A percentile compares a stretch with the other conserved stretches of the same genome.
Evolutionary conservation across 2,888 invertebrate genomes (phyloP).

Genomic region (Mycalesis mineus): DNA sequence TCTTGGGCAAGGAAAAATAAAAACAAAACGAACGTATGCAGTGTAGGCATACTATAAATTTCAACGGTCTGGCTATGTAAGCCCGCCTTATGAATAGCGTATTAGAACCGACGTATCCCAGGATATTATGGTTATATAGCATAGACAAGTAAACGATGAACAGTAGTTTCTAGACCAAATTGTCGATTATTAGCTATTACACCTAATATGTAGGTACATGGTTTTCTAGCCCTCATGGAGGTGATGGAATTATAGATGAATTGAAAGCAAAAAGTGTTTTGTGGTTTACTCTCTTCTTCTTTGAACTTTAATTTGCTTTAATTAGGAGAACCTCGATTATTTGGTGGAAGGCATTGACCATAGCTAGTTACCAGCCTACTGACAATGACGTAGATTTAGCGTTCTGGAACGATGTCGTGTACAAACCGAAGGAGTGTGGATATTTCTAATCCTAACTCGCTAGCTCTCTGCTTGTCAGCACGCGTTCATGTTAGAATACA

Average conservation of each 20-base stretch:
- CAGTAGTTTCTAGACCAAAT: constrained; percentile 62
- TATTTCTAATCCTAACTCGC: too few relatives aligned
- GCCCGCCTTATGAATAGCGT: constrained; percentile 50
- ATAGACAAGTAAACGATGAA: constrained; percentile 54
- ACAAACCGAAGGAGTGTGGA: too few relatives aligned
- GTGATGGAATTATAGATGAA: constrained; percentile 64
- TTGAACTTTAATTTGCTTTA: too few relatives aligned
- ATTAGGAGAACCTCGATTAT: too few relatives aligned
- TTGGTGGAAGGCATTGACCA: too few relatives aligned
- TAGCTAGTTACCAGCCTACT: too few relatives aligned
- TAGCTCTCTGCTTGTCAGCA: too few relatives aligned
- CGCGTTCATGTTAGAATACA: too few relatives aligned
- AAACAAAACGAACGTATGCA: not conserved
- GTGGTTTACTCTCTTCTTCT: too few relatives aligned
- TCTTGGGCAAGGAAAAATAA: not conserved
- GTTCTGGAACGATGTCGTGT: too few relatives aligned
- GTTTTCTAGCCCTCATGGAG: constrained; percentile 63
- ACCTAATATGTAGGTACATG: constrained; percentile 74
- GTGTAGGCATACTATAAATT: not conserved
- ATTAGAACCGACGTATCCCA: constrained; percentile 51
- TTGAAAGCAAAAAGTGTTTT: constrained; percentile 4
- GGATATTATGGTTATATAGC: constrained; percentile 37
- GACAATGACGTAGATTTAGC: too few relatives aligned
- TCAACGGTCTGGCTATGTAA: not conserved
- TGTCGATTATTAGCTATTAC: constrained; percentile 76